Evolutionary conservation across 2,113 vertebrate genomes (phyloP).

Genomic region (Ageneiosus marmoratus): DNA sequence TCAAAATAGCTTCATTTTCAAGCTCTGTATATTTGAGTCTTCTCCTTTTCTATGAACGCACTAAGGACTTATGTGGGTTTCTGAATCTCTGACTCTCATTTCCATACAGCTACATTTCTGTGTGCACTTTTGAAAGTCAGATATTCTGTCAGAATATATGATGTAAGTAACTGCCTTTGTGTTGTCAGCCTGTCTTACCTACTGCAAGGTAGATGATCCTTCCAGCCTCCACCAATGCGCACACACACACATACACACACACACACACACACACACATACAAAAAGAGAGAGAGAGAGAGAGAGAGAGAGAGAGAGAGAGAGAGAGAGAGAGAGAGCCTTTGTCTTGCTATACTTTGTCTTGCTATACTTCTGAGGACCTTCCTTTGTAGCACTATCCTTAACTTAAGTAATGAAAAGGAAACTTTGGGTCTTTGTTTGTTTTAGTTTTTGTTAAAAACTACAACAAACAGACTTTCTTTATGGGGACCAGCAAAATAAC

Average conservation of each 20-base stretch:
- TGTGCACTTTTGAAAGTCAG: neutral
- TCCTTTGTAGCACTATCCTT: too few species aligned
- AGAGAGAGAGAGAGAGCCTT: too few species aligned
- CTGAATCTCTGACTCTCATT: neutral
- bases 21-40: neutral
- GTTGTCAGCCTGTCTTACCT: conserved; percentile 5
- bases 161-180: neutral
- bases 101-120: neutral
- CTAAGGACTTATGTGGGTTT: neutral
- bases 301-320: too few species aligned
- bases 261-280: too few species aligned
- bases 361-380: too few species aligned
- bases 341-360: too few species aligned
- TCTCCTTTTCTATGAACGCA: neutral
- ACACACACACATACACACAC: conserved; percentile 1
- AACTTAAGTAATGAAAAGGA: too few species aligned
- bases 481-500: too few species aligned
- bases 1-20: neutral
- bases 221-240: neutral
- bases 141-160: neutral
- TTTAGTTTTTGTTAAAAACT: too few species aligned
- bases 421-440: too few species aligned
- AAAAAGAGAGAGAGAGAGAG: too few species aligned
- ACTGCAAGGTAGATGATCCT: neutral
- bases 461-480: too few species aligned